phyloP scores from a whole-genome alignment of 2,113 vertebrate genomes.

The Todiramphus saurophagus region DNA sequence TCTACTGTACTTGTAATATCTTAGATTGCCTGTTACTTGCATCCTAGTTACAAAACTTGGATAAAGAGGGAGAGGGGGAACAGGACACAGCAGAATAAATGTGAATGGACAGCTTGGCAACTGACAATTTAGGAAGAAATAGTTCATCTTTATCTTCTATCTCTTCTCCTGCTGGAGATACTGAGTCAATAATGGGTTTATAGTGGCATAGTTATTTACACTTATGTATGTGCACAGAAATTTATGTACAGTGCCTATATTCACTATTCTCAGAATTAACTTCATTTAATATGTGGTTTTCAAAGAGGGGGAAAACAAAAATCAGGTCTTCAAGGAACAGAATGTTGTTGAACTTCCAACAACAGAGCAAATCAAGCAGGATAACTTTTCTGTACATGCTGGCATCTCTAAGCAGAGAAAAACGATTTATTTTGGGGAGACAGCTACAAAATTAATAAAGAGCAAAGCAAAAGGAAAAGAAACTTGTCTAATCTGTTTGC shows the following conservation, averaged over 20 bases:
- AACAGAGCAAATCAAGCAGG: not conserved
- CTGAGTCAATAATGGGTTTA: not conserved
- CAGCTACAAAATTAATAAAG: not conserved
- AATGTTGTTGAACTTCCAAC: not conserved
- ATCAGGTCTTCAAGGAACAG: not conserved
- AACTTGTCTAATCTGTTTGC: not conserved
- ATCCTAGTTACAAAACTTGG: not conserved
- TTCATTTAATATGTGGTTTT: not conserved
- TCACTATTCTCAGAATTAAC: not conserved
- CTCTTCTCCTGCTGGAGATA: not conserved
- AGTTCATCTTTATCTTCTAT: not conserved
- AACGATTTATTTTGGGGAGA: not conserved
- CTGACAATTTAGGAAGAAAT: not conserved
- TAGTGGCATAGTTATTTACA: not conserved
- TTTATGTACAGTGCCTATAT: not conserved
- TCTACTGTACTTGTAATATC: not conserved
- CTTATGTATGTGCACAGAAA: not conserved
- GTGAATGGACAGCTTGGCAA: not conserved
- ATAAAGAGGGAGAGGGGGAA: not conserved
- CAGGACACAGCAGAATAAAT: not conserved
- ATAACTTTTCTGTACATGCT: not conserved
- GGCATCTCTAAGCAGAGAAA: not conserved
- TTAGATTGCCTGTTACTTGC: not conserved
- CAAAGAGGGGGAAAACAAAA: not conserved
- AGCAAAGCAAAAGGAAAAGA: not conserved